Evolutionary conservation across 2,797 vertebrate genomes (phyloP).

Genomic region (Ptychadena robeensis): DNA sequence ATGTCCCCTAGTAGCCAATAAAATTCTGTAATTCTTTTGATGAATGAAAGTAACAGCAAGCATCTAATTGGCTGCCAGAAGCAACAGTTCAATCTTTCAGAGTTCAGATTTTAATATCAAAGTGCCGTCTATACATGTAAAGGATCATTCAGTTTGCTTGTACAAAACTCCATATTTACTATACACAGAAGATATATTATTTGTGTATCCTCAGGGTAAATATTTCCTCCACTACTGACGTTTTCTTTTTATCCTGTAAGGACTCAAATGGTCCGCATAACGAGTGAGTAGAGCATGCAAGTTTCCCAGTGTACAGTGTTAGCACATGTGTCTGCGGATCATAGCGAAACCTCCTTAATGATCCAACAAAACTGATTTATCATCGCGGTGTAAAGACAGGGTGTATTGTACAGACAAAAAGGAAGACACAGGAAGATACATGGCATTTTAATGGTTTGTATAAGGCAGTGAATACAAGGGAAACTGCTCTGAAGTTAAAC

Average conservation of each 20-base stretch:
- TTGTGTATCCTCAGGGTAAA: neutral
- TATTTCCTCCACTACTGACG: neutral
- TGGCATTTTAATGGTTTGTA: conserved; percentile 52
- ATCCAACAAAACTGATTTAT: conserved; percentile 49
- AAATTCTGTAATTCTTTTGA: neutral
- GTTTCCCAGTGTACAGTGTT: conserved; percentile 46
- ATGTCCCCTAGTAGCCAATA: no score
- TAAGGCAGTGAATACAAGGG: conserved; percentile 13
- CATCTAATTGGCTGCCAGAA: neutral
- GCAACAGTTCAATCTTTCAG: neutral
- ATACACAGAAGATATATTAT: neutral
- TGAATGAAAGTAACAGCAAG: neutral
- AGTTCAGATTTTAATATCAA: neutral
- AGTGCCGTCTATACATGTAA: neutral
- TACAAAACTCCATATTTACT: neutral
- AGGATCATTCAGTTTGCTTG: neutral
- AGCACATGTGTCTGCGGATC: conserved; percentile 56
- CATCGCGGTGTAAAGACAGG: conserved; percentile 44
- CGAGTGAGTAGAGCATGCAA: conserved; percentile 42
- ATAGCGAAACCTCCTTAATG: conserved; percentile 53
- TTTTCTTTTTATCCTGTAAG: conserved; percentile 8
- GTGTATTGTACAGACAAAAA: conserved; percentile 44
- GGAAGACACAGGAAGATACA: conserved; percentile 38
- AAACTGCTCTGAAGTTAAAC: conserved; percentile 23
- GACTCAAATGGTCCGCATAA: conserved; percentile 10